A percentile compares a stretch with the other conserved stretches of the same genome.
Evolutionary conservation across 2,888 invertebrate species (phyloP).

Genomic region (Polymixis lichenea): DNA sequence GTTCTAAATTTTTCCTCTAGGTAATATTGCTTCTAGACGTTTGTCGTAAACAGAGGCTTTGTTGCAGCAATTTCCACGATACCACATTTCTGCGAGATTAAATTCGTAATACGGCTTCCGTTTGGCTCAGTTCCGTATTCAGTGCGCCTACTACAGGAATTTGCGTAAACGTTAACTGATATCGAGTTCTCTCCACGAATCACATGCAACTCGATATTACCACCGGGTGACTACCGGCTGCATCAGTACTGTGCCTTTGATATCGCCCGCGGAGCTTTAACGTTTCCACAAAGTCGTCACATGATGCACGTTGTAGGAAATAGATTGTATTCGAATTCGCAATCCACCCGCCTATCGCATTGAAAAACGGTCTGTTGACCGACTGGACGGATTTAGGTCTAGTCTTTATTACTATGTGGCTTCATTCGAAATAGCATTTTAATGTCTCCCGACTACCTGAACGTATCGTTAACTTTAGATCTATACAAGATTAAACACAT

Average conservation of each 20-base stretch:
- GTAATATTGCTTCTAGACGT: constrained; percentile 77
- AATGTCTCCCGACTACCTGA: constrained; percentile 33
- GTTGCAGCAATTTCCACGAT: constrained; percentile 86
- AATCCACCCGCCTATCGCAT: neutral
- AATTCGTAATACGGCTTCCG: constrained; percentile 87
- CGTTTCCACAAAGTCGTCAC: constrained; percentile 11
- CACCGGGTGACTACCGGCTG: constrained; percentile 1
- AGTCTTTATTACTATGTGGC: constrained; percentile 12
- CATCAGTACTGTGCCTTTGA: constrained; percentile 21
- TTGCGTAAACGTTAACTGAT: constrained; percentile 67
- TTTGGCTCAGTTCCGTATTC: constrained; percentile 83
- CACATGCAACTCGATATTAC: constrained; percentile 34
- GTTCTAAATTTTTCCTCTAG: constrained; percentile 76
- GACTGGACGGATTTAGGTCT: constrained; percentile 25
- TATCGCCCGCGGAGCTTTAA: neutral
- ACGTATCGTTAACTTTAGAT: constrained; percentile 42
- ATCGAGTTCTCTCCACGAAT: constrained; percentile 52
- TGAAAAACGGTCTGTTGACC: constrained; percentile 8
- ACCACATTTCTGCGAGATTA: constrained; percentile 89
- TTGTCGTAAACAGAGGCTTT: constrained; percentile 85
- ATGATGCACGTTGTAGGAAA: constrained; percentile 20
- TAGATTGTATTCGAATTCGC: constrained; percentile 7
- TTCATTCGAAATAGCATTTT: constrained; percentile 26
- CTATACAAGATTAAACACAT: constrained; percentile 58
- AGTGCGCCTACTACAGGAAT: constrained; percentile 80